Percentiles rank a stretch among this genome's conserved stretches.
Evolutionary conservation across 2,888 invertebrate species (phyloP).

Genomic region (Cyclophora albipunctata): DNA sequence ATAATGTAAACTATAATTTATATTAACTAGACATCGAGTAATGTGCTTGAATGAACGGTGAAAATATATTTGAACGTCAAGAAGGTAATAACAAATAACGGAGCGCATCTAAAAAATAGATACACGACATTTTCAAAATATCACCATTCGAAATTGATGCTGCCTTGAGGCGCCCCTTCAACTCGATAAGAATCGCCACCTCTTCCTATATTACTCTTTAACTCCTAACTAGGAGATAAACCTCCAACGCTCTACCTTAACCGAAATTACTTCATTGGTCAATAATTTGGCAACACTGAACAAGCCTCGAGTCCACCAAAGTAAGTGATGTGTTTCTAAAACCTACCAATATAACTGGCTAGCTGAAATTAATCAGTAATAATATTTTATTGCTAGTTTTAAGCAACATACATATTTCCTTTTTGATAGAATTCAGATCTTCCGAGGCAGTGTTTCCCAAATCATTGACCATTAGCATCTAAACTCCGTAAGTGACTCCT

Average conservation of each 20-base stretch:
- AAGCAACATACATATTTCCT: too few relatives aligned
- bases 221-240: constrained; percentile 3
- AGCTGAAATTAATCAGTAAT: too few relatives aligned
- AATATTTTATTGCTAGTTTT: too few relatives aligned
- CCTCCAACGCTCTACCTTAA: not conserved
- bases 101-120: constrained; percentile 41
- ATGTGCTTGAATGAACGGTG: constrained; percentile 38
- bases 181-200: constrained; percentile 16
- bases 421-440: too few relatives aligned
- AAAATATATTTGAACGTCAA: constrained; percentile 27
- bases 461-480: too few relatives aligned
- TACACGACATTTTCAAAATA: constrained; percentile 43
- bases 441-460: too few relatives aligned
- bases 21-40: constrained; percentile 39
- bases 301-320: not conserved
- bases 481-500: constrained; percentile 6
- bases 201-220: constrained; percentile 10
- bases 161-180: constrained; percentile 32
- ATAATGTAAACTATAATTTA: constrained; percentile 42
- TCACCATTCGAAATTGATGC: constrained; percentile 50
- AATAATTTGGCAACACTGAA: not conserved
- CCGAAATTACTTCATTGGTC: not conserved
- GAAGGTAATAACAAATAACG: constrained; percentile 31
- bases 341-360: too few relatives aligned
- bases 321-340: too few relatives aligned